Percentiles rank a stretch among this genome's conserved stretches.
Conservation (phyloP, 2,888 invertebrate species). For the Tanaodytes sp. region DNA sequence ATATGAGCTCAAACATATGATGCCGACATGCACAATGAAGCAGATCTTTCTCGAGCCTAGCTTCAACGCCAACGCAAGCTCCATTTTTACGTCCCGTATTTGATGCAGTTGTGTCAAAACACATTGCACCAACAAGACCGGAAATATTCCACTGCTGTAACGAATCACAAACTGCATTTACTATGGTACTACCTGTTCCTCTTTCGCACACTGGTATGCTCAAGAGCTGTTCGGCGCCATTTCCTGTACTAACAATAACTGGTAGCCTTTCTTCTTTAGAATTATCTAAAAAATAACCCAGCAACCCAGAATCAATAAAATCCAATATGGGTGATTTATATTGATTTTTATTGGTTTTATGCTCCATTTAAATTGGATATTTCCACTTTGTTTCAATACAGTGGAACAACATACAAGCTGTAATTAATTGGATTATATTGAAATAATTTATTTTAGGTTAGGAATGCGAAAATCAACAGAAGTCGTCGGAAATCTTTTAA, state of each 20-base stretch:
- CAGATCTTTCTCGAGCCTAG: slow-evolving; percentile 53
- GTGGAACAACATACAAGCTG: too few relatives aligned
- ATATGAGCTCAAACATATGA: slow-evolving; percentile 57
- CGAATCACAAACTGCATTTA: background rate
- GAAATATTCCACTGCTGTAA: background rate
- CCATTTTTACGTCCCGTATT: slow-evolving; percentile 55
- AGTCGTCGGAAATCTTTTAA: too few relatives aligned
- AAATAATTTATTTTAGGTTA: too few relatives aligned
- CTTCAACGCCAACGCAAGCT: slow-evolving; percentile 49
- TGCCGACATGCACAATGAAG: slow-evolving; percentile 60
- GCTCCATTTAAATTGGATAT: too few relatives aligned
- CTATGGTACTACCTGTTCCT: background rate
- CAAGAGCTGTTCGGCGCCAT: background rate
- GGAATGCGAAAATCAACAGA: too few relatives aligned
- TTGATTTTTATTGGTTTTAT: too few relatives aligned
- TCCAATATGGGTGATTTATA: too few relatives aligned
- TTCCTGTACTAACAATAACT: background rate
- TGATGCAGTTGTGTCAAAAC: slow-evolving; percentile 58
- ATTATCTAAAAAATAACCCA: too few relatives aligned
- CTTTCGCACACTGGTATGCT: background rate
- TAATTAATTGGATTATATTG: too few relatives aligned
- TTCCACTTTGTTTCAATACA: too few relatives aligned
- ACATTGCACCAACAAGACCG: slow-evolving; percentile 30
- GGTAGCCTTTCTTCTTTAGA: background rate
- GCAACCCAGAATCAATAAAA: too few relatives aligned